These are phyloP conservation scores for Cryptoleucopteryx plumbea DNA, from an alignment of 2,113 vertebrate genomes.

Conservation along the genomic window DNA sequence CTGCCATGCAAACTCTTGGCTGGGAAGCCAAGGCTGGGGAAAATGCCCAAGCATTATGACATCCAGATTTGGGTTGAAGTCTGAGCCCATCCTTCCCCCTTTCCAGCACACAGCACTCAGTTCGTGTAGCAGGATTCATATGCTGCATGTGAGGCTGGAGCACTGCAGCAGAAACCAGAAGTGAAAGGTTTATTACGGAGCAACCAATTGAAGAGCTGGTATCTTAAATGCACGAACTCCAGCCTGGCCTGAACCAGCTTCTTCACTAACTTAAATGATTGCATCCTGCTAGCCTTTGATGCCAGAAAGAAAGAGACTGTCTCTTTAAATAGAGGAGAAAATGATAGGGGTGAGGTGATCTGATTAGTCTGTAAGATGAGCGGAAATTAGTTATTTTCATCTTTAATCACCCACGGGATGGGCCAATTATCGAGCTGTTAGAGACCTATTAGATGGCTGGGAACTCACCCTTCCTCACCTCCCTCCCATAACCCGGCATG, in stretches of 20 bases:
- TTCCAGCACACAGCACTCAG: rapidly evolving
- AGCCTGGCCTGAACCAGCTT: neutral
- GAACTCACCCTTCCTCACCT: conserved; percentile 62
- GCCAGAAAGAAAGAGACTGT: conserved; percentile 17
- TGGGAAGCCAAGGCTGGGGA: neutral
- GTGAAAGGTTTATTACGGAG: conserved; percentile 8
- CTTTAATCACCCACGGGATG: conserved; percentile 67
- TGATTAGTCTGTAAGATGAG: conserved; percentile 69
- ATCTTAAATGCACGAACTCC: neutral
- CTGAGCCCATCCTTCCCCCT: neutral
- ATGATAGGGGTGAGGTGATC: conserved; percentile 63
- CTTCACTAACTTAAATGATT: conserved; percentile 34
- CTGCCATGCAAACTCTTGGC: neutral
- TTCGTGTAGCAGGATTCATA: neutral
- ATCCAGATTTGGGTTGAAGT: neutral
- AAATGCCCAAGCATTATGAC: neutral
- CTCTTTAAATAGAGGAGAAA: conserved; percentile 60
- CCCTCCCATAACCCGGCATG: conserved; percentile 57
- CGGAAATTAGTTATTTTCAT: conserved; percentile 73
- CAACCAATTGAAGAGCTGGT: neutral
- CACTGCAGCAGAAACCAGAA: neutral
- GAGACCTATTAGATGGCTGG: conserved; percentile 61
- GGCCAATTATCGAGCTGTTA: conserved; percentile 70
- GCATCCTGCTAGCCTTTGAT: conserved; percentile 40
- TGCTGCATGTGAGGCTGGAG: neutral